Base-by-base conservation (phyloP, 2,797 vertebrate species). In the Nannoperca obscura region DNA sequence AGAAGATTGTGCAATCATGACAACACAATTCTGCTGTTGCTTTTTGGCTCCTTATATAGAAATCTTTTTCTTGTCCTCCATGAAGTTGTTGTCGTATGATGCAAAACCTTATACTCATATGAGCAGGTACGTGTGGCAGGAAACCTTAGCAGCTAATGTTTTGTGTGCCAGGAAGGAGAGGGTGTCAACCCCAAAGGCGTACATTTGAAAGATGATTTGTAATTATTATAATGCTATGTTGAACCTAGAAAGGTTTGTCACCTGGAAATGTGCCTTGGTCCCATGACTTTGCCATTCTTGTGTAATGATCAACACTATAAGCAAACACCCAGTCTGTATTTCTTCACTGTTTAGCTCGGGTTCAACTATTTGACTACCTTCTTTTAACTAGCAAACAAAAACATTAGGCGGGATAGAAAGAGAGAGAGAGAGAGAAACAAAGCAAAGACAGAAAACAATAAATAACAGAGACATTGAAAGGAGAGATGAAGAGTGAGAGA, bases 41-140 rank as follows among this genome's bases (percentile, higher is more conserved):
- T 79, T 76, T 86, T 82, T 83, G 73, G 69, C 76, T 94, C 93
- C 93, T 86, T 92, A 90, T 92, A 94, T 91, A 93, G 93, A 27
- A 86, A 78, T 90, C 24, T 57, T 90, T 89, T 81, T 62, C 57
- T 76, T 71, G 76, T 86, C 72, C 54, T 75, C 36, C 61, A 49
- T 77, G 44, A 60, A 74, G 58, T 54, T 38, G 53, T 34, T 69
- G 67, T 89, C 54, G 32, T 74, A 32, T 17, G 5, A 64, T 87
- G 77, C 24, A 19, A 1, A 34, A 69, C 55, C 50, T 74, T 75
- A 44, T 5, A n/a, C 11, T 81, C 34, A 5, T 50, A 7, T 36
- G 71, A 67, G 42, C 78, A 82, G 76, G 76, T 86, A 74, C 13
- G 5, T 50, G 32, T 47, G 72, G 10, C 74, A 71, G 72, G 67